Evolutionary conservation across 2,113 vertebrate species (phyloP).

Genomic region (Perognathus longimembris): DNA sequence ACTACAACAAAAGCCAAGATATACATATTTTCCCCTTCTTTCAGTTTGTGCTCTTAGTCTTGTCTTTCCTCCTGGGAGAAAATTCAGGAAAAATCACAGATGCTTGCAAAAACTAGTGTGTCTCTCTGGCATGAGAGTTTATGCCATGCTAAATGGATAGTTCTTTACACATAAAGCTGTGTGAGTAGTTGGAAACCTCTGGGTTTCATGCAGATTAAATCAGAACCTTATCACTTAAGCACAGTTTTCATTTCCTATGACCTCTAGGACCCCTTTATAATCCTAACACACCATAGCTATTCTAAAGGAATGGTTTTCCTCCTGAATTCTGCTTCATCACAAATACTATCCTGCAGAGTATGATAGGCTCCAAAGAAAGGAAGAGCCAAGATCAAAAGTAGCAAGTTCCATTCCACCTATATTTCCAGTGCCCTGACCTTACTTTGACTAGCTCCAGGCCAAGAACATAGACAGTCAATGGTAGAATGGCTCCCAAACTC

Average conservation of each 20-base stretch:
- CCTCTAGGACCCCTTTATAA: conserved; percentile 23
- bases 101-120: background rate
- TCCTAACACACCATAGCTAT: conserved; percentile 67
- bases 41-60: conserved; percentile 4
- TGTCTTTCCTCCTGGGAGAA: background rate
- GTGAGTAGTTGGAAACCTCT: conserved; percentile 68
- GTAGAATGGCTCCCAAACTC: background rate
- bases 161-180: conserved; percentile 45
- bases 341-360: background rate
- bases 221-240: conserved; percentile 71
- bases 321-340: background rate
- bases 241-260: conserved; percentile 56
- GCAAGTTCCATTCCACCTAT: background rate
- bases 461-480: background rate
- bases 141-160: conserved; percentile 42
- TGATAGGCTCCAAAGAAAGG: background rate
- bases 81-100: conserved; percentile 52
- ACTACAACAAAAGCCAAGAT: background rate
- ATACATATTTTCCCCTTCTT: background rate
- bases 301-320: conserved; percentile 40
- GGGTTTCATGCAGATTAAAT: conserved; percentile 76
- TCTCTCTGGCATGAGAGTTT: conserved; percentile 42
- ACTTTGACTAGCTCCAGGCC: background rate
- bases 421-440: background rate
- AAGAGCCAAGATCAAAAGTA: background rate